These are phyloP conservation scores for Mormyrops attenuatus DNA, from an alignment of 2,797 vertebrate species.

Conservation along the genomic window DNA sequence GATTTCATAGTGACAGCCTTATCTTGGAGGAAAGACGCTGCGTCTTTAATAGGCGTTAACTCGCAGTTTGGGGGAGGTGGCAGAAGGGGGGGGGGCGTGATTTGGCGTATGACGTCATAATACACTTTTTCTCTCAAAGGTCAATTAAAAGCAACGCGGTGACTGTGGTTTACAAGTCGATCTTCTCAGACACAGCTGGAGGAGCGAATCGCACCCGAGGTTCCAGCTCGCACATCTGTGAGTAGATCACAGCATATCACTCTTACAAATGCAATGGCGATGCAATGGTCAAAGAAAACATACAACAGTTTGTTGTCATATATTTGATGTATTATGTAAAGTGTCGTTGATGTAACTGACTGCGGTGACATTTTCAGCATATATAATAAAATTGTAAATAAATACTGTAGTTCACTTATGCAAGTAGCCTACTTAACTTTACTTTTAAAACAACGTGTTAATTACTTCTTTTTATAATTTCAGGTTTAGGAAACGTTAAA, in stretches of 20 bases:
- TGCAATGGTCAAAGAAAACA: not conserved
- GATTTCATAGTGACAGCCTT: not conserved
- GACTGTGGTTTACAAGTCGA: conserved; percentile 9
- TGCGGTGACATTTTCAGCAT: not conserved
- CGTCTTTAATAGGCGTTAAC: conserved; percentile 11
- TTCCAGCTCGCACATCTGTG: not conserved
- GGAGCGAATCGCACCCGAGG: not conserved
- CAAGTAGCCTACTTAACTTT: not conserved
- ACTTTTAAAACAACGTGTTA: not conserved
- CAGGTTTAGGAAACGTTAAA: not conserved
- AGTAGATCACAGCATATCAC: not conserved
- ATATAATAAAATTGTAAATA: conserved; percentile 1
- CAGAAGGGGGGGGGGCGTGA: not conserved
- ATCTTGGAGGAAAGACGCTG: not conserved
- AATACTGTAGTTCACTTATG: not conserved
- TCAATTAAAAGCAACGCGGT: conserved; percentile 24
- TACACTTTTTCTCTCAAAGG: conserved; percentile 14
- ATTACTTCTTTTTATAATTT: not conserved
- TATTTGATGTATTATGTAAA: not conserved
- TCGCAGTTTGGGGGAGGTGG: not conserved
- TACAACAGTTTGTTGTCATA: not conserved
- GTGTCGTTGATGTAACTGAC: not conserved
- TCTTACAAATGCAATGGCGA: not conserved
- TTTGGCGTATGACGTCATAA: conserved; percentile 25
- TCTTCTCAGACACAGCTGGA: not conserved